Percentiles rank a stretch among this genome's conserved stretches.
phyloP scores from a whole-genome alignment of 92 coral and sea anemone species.

The Scolanthus callimorphus region DNA sequence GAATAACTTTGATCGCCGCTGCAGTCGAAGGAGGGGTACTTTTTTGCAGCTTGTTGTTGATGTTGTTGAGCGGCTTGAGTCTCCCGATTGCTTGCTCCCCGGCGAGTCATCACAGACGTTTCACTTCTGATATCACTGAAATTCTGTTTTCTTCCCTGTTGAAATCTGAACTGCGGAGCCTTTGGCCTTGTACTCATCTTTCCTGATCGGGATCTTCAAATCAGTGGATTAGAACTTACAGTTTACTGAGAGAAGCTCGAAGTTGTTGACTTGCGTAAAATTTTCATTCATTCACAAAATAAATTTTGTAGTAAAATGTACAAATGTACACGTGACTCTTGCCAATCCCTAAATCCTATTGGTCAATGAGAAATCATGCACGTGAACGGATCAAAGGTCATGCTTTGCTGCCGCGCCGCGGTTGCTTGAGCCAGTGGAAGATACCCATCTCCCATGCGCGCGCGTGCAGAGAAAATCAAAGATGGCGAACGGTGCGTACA shows the following conservation, averaged over 20 bases:
- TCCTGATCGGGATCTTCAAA: not conserved
- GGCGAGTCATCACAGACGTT: too few relatives aligned
- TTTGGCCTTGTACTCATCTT: conserved; percentile 11
- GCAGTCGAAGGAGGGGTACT: conserved; percentile 60
- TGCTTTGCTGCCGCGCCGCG: not conserved
- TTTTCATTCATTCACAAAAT: conserved; percentile 2
- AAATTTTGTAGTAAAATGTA: conserved; percentile 20
- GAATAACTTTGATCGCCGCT: conserved; percentile 50
- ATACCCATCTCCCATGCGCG: not conserved
- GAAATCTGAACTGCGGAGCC: conserved; percentile 10
- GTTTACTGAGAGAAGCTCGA: conserved; percentile 20
- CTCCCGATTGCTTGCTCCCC: too few relatives aligned
- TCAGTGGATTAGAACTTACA: conserved; percentile 25
- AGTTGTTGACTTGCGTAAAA: conserved; percentile 6
- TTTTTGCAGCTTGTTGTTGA: conserved; percentile 34
- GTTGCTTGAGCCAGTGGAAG: not conserved
- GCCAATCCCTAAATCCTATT: conserved; percentile 7
- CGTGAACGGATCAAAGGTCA: conserved; percentile 22
- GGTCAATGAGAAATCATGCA: conserved; percentile 6
- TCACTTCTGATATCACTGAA: too few relatives aligned
- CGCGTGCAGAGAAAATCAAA: conserved; percentile 25
- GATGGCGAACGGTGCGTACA: conserved; percentile 90
- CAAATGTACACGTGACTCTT: conserved; percentile 12
- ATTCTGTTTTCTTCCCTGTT: conserved; percentile 17
- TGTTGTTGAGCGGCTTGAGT: conserved; percentile 8